These are phyloP conservation scores for Micromys minutus DNA, from an alignment of 2,113 vertebrate genomes.

Conservation along the genomic window DNA sequence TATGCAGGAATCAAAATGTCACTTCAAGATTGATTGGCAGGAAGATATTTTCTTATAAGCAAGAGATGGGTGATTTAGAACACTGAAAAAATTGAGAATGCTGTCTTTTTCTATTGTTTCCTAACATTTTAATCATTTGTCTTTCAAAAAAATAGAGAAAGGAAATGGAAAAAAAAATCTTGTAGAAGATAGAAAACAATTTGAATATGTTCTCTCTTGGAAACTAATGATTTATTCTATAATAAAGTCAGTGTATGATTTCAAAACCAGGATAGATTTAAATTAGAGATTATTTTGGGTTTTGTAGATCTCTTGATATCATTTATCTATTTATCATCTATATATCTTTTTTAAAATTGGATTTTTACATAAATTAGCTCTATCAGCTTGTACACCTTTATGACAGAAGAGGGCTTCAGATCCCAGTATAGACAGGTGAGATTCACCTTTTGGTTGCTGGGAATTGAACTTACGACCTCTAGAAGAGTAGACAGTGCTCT, in stretches of 20 bases:
- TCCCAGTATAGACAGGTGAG: no score
- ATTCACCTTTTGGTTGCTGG: no score
- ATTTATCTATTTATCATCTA: neutral
- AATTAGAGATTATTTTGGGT: neutral
- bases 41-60: neutral
- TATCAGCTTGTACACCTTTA: neutral
- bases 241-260: neutral
- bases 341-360: neutral
- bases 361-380: no score
- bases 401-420: no score
- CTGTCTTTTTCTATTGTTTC: neutral
- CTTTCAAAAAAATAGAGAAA: neutral
- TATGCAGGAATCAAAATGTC: neutral
- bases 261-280: neutral
- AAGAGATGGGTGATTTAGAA: neutral
- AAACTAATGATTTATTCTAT: neutral
- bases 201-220: neutral
- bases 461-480: no score
- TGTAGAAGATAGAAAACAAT: neutral
- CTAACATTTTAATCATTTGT: constrained; percentile 9
- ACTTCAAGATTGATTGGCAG: neutral
- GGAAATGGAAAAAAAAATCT: neutral
- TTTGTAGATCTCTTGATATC: neutral
- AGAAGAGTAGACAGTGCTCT: no score
- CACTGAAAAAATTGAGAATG: neutral